These are phyloP conservation scores for Pantelozetes paolii DNA, from an alignment of 2,888 invertebrate genomes.

Conservation along the genomic window DNA sequence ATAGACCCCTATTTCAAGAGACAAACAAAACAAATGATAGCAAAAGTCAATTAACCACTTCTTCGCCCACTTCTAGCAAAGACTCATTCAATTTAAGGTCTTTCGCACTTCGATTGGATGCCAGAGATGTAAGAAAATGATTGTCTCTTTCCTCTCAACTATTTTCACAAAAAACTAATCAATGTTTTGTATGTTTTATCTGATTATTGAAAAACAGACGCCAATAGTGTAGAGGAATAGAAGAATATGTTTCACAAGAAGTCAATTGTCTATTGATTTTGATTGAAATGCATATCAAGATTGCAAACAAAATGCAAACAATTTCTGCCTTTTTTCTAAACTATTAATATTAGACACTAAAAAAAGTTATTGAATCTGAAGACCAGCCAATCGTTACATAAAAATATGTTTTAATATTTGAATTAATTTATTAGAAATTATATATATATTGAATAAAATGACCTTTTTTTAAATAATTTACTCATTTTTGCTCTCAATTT, in stretches of 20 bases:
- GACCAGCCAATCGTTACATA: conserved; percentile 27
- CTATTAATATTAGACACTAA: neutral
- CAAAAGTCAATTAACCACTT: conserved; percentile 15
- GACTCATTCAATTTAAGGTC: conserved; percentile 31
- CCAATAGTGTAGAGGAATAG: conserved; percentile 6
- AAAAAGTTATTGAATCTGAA: neutral
- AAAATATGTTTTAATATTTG: neutral
- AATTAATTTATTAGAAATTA: conserved; percentile 30
- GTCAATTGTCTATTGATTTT: neutral
- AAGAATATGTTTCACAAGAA: neutral
- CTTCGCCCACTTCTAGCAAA: conserved; percentile 28
- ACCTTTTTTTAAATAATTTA: neutral
- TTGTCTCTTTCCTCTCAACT: too few relatives aligned
- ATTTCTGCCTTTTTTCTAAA: conserved; percentile 26
- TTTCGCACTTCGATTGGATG: conserved; percentile 30
- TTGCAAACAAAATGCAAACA: conserved; percentile 21
- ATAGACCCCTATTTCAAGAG: conserved; percentile 21
- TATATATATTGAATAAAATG: neutral
- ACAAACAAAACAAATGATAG: conserved; percentile 7
- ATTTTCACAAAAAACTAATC: neutral
- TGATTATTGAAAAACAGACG: conserved; percentile 24
- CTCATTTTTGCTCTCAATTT: conserved; percentile 3
- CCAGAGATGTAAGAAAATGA: conserved; percentile 21
- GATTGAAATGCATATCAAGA: conserved; percentile 7
- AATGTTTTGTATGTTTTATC: neutral